Percentiles rank a stretch among this genome's conserved stretches.
These are phyloP conservation scores for Heterodera filipjevi DNA, from an alignment of 2,888 invertebrate genomes.

Conservation along the genomic window DNA sequence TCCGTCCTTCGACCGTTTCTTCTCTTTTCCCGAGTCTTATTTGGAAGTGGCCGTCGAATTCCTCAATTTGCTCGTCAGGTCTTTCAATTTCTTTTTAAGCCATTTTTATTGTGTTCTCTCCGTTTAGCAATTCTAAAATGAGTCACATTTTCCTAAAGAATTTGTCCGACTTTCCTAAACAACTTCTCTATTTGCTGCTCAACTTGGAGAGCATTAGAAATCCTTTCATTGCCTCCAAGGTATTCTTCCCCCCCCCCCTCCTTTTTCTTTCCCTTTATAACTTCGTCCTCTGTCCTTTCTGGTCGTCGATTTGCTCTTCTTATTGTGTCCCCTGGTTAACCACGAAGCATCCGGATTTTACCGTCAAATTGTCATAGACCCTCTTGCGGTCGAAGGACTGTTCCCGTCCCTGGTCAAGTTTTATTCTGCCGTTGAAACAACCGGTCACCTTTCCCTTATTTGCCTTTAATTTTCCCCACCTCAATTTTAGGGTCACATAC, in stretches of 20 bases:
- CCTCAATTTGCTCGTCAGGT: conserved; percentile 88
- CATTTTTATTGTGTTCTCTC: too few relatives aligned
- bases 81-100: not conserved
- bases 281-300: conserved; percentile 30
- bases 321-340: conserved; percentile 43
- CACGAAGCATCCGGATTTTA: conserved; percentile 33
- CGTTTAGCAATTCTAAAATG: conserved; percentile 74
- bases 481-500: conserved; percentile 89
- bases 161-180: conserved; percentile 82
- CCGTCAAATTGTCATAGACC: conserved; percentile 63
- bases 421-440: conserved; percentile 75
- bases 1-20: conserved; percentile 86
- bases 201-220: conserved; percentile 88
- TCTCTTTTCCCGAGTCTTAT: conserved; percentile 91
- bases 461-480: conserved; percentile 66
- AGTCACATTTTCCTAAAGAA: conserved; percentile 75
- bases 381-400: conserved; percentile 79
- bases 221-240: conserved; percentile 93
- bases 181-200: conserved; percentile 87
- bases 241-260: conserved; percentile 3
- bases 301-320: conserved; percentile 53
- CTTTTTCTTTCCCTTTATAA: not conserved
- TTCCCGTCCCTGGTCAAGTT: conserved; percentile 94
- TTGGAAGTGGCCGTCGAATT: conserved; percentile 96
- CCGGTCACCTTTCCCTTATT: not conserved